Evolutionary conservation across 2,113 vertebrate genomes (phyloP).

Genomic region (Panurus biarmicus): DNA sequence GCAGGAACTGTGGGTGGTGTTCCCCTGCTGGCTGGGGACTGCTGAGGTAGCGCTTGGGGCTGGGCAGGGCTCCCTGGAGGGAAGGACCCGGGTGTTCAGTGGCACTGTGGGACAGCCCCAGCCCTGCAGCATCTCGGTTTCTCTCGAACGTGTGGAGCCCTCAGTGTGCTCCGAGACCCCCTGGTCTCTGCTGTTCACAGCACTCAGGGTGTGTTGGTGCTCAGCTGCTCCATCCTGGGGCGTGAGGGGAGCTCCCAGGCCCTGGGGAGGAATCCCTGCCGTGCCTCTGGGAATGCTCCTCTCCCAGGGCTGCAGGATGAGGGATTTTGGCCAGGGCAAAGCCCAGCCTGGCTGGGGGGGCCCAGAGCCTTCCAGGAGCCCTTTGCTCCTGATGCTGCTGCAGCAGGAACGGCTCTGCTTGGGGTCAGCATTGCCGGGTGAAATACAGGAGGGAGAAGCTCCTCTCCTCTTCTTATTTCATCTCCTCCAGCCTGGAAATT

Average conservation of each 20-base stretch:
- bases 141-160: not conserved
- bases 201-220: not conserved
- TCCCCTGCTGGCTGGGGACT: not conserved
- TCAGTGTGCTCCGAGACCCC: not conserved
- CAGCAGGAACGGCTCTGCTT: not conserved
- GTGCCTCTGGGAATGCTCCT: not conserved
- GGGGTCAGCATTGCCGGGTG: not conserved
- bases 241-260: too few species aligned
- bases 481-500: conserved; percentile 49
- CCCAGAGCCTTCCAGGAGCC: fast-evolving
- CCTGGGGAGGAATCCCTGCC: not conserved
- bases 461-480: not conserved
- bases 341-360: not conserved
- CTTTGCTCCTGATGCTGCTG: not conserved
- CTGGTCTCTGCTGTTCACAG: not conserved
- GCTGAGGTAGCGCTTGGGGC: not conserved
- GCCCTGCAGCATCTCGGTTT: not conserved
- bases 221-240: not conserved
- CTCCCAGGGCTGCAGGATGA: not conserved
- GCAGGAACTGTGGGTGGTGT: not conserved
- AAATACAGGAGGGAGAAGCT: not conserved
- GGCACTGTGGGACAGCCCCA: not conserved
- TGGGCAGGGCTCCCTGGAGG: not conserved
- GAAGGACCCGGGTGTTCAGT: not conserved
- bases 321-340: not conserved